A percentile compares a stretch with the other conserved stretches of the same genome.
These are phyloP conservation scores for Xenopus petersii DNA, from an alignment of 2,797 vertebrate genomes.

Conservation along the genomic window DNA sequence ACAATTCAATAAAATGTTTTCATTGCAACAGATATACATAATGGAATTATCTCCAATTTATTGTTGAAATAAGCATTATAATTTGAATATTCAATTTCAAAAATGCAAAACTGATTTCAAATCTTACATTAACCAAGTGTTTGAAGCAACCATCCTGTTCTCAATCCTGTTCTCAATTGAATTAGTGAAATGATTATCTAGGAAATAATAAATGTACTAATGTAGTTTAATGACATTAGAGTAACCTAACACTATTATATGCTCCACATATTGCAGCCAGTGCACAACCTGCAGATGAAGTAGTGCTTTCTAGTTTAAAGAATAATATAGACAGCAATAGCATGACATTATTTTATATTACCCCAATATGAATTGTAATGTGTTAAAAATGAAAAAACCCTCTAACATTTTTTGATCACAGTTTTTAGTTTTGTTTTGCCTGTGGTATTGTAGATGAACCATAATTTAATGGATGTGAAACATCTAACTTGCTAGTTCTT, in stretches of 20 bases:
- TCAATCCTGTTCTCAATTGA: slow-evolving; percentile 82
- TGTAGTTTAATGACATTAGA: slow-evolving; percentile 80
- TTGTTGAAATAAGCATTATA: slow-evolving; percentile 53
- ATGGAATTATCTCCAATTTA: slow-evolving; percentile 52
- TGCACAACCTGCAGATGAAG: slow-evolving; percentile 68
- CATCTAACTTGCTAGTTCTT: slow-evolving; percentile 87
- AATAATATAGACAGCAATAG: slow-evolving; percentile 82
- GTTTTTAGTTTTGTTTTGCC: slow-evolving; percentile 95
- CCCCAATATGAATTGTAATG: slow-evolving; percentile 77
- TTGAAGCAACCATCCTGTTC: slow-evolving; percentile 77
- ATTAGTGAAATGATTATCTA: slow-evolving; percentile 84
- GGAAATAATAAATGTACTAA: slow-evolving; percentile 85
- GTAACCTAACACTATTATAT: slow-evolving; percentile 77
- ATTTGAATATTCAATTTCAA: slow-evolving; percentile 58
- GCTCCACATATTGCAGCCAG: slow-evolving; percentile 66
- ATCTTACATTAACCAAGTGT: slow-evolving; percentile 77
- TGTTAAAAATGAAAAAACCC: slow-evolving; percentile 84
- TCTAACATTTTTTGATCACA: slow-evolving; percentile 70
- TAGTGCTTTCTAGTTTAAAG: slow-evolving; percentile 80
- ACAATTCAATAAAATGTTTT: too few species aligned
- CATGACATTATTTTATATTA: slow-evolving; percentile 83
- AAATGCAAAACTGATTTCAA: slow-evolving; percentile 73
- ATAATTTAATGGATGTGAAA: slow-evolving; percentile 99
- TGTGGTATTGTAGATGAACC: slow-evolving; percentile 90
- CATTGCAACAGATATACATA: too few species aligned